Conservation (phyloP, 2,113 vertebrate species). For the Elaphurus davidianus region DNA sequence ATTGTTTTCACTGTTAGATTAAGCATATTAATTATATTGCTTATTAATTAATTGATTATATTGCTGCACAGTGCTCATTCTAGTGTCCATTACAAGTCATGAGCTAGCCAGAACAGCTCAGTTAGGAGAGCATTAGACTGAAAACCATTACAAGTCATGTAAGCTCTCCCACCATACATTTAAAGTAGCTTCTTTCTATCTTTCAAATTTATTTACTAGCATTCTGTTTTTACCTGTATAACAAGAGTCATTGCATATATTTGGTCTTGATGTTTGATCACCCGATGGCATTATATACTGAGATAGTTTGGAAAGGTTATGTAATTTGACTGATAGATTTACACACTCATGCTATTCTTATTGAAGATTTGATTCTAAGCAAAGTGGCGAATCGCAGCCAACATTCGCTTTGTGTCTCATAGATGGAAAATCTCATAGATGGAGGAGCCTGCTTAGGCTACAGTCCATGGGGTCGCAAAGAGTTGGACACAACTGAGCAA, state of each 20-base stretch:
- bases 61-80: background rate
- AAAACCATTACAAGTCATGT: background rate
- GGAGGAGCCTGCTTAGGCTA: no score
- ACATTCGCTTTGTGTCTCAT: background rate
- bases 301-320: background rate
- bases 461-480: no score
- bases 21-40: background rate
- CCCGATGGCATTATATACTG: background rate
- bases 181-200: background rate
- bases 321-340: background rate
- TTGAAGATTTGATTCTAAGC: background rate
- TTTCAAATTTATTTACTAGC: background rate
- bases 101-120: background rate
- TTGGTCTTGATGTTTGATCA: background rate
- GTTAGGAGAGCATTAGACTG: no score
- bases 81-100: background rate
- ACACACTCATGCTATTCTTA: background rate
- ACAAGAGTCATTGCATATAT: background rate
- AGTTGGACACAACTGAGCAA: no score
- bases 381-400: background rate
- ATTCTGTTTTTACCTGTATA: background rate
- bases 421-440: no score
- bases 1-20: background rate
- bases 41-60: background rate
- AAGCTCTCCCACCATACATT: background rate